These are phyloP conservation scores for Temnothorax ravouxi DNA, from an alignment of 2,888 invertebrate species.

Conservation along the genomic window DNA sequence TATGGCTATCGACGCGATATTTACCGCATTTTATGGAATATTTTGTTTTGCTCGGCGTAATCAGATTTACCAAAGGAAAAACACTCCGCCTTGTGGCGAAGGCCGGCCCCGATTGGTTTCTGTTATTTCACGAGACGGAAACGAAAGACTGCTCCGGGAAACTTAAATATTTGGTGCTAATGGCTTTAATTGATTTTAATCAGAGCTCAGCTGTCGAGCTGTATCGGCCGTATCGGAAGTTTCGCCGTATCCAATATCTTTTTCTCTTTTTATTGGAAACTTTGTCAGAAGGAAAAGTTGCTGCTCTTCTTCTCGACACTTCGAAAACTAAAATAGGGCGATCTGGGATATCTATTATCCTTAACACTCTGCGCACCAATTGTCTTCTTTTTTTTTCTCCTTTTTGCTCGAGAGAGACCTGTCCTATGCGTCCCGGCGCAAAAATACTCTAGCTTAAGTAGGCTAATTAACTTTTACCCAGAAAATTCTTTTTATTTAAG, in stretches of 20 bases:
- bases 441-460: constrained; percentile 42
- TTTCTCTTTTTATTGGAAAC: constrained; percentile 41
- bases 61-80: constrained; percentile 35
- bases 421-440: constrained; percentile 16
- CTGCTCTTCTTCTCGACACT: constrained; percentile 41
- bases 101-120: constrained; percentile 20
- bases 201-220: constrained; percentile 51
- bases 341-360: constrained; percentile 54
- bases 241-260: constrained; percentile 53
- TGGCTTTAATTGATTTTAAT: constrained; percentile 58
- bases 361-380: constrained; percentile 37
- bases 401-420: background rate
- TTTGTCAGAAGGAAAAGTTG: constrained; percentile 46
- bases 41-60: constrained; percentile 33
- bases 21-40: constrained; percentile 41
- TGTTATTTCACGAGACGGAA: constrained; percentile 39
- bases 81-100: background rate
- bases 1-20: constrained; percentile 36
- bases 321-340: constrained; percentile 55
- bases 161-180: constrained; percentile 58
- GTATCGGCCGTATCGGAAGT: constrained; percentile 51
- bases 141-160: constrained; percentile 34
- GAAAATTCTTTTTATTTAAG: constrained; percentile 45
- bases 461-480: constrained; percentile 49
- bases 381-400: background rate